phyloP scores from a whole-genome alignment of 2,888 invertebrate species.

The Dichetophora obliterata region DNA sequence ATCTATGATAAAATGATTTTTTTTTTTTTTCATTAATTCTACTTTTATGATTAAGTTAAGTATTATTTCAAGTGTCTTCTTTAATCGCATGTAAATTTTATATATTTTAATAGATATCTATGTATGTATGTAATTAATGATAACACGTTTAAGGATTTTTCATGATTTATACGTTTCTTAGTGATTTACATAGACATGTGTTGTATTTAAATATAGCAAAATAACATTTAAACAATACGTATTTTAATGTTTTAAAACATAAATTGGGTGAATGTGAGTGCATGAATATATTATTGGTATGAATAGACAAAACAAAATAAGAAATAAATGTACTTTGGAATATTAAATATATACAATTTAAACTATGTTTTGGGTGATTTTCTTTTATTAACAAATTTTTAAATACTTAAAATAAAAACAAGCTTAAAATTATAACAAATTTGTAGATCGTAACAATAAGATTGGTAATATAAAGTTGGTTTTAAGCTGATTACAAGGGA shows the following conservation, averaged over 20 bases:
- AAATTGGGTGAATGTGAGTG: not conserved
- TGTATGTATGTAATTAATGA: not conserved
- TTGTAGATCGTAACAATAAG: not conserved
- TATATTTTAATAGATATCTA: not conserved
- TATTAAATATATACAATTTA: conserved; percentile 2
- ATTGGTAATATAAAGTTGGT: not conserved
- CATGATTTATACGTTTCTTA: not conserved
- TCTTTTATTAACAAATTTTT: conserved; percentile 4
- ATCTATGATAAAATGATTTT: no score
- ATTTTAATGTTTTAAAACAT: not conserved
- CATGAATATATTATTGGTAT: no score
- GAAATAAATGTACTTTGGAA: no score
- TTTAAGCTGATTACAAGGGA: not conserved
- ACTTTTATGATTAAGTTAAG: no score
- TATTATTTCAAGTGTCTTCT: no score
- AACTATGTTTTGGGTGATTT: not conserved
- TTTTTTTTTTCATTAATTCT: no score
- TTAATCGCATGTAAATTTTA: conserved; percentile 16
- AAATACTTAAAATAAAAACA: conserved; percentile 20
- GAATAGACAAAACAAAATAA: no score
- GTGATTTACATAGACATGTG: no score
- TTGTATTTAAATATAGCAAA: not conserved
- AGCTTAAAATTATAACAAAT: conserved; percentile 8
- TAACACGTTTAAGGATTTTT: not conserved
- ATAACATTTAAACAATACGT: not conserved